Percentiles rank a stretch among this genome's conserved stretches.
These are phyloP conservation scores for Phaethon lepturus DNA, from an alignment of 2,113 vertebrate species.

Conservation along the genomic window DNA sequence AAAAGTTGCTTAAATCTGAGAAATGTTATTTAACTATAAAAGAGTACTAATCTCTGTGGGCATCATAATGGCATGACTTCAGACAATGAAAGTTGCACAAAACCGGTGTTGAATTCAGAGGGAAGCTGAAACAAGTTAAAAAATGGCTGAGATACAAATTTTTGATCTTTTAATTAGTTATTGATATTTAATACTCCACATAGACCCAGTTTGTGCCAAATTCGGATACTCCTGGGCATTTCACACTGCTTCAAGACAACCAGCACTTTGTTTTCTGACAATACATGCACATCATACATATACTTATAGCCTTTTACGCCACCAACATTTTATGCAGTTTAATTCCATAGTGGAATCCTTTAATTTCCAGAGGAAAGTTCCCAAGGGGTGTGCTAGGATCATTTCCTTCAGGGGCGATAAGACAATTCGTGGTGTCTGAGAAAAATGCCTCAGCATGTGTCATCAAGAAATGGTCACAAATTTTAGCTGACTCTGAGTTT, in stretches of 20 bases:
- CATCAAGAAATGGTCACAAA: not conserved
- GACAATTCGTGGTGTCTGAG: not conserved
- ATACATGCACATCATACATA: not conserved
- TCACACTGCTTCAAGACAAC: not conserved
- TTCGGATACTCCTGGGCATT: not conserved
- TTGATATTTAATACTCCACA: not conserved
- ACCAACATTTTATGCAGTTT: not conserved
- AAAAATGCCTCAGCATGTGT: not conserved
- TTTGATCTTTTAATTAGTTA: not conserved
- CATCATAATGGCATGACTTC: not conserved
- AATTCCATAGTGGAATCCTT: not conserved
- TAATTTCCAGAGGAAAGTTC: not conserved
- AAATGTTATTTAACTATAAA: not conserved
- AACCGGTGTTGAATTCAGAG: not conserved
- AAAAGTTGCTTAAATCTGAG: not conserved
- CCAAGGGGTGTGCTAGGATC: accelerated
- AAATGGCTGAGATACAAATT: not conserved
- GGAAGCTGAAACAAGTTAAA: not conserved
- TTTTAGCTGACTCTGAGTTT: not conserved
- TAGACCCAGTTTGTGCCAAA: not conserved
- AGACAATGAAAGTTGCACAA: not conserved
- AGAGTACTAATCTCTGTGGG: not conserved
- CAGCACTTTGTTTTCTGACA: not conserved
- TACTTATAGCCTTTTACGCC: not conserved
- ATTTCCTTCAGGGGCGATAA: not conserved